phyloP scores from a whole-genome alignment of 2,797 vertebrate genomes.

The Coregonus ussuriensis region DNA sequence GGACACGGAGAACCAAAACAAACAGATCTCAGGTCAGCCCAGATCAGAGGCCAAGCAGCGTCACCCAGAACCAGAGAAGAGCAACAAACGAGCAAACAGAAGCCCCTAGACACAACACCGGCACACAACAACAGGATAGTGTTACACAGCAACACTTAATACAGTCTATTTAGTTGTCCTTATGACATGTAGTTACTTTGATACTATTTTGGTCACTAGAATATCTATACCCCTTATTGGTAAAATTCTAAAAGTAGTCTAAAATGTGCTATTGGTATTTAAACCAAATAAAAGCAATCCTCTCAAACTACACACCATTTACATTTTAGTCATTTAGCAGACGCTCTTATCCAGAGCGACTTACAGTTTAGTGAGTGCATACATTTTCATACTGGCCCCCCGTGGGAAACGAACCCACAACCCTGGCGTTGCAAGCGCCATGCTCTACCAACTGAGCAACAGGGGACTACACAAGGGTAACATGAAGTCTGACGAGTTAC shows the following conservation, averaged over 20 bases:
- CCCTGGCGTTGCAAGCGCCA: too few species aligned
- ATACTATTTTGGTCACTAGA: not conserved
- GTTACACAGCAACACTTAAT: constrained; percentile 31
- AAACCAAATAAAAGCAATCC: not conserved
- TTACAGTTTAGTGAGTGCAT: too few species aligned
- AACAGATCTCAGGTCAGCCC: constrained; percentile 64
- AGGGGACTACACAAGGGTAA: not conserved
- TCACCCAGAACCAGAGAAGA: constrained; percentile 28
- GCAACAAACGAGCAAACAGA: constrained; percentile 55
- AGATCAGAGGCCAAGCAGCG: constrained; percentile 53
- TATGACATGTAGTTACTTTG: not conserved
- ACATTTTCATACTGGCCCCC: too few species aligned
- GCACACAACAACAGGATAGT: constrained; percentile 51
- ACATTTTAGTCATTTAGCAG: too few species aligned
- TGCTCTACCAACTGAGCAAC: too few species aligned
- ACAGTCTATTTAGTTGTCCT: not conserved
- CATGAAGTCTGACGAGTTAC: too few species aligned
- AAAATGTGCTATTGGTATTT: not conserved
- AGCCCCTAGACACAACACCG: constrained; percentile 60
- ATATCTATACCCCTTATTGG: not conserved
- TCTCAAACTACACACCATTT: not conserved
- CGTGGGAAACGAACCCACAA: too few species aligned
- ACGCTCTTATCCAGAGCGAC: too few species aligned
- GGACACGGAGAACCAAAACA: constrained; percentile 78
- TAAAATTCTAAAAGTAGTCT: not conserved